Conservation (phyloP, 2,113 vertebrate genomes). For the Oryctolagus cuniculus region DNA sequence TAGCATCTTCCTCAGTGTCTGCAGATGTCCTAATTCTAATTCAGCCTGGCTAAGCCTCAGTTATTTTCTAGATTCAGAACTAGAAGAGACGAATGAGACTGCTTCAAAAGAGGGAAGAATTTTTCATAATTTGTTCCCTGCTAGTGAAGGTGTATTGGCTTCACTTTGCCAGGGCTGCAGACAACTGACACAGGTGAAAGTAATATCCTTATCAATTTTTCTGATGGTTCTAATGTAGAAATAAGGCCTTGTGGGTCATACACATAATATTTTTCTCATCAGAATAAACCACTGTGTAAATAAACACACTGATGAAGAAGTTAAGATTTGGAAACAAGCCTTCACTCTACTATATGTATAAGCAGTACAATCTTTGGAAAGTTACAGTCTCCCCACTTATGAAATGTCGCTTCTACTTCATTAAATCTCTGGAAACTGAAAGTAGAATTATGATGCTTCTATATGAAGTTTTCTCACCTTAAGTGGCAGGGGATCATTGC, state of each 20-base stretch:
- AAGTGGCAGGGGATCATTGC: conserved; percentile 90
- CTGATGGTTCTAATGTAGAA: background rate
- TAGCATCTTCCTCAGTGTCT: background rate
- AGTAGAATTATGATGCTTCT: background rate
- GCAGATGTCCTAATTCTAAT: background rate
- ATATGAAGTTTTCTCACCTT: conserved; percentile 87
- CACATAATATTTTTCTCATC: background rate
- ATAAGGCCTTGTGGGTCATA: background rate
- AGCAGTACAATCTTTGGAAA: background rate
- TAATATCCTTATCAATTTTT: background rate
- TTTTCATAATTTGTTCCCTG: background rate
- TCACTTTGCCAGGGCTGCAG: background rate
- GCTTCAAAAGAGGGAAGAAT: background rate
- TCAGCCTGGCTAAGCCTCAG: background rate
- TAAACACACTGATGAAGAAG: background rate
- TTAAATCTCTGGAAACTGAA: background rate
- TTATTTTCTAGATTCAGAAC: background rate
- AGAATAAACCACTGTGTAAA: background rate
- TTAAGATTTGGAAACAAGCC: background rate
- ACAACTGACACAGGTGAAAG: background rate
- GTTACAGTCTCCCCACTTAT: background rate
- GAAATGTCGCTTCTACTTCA: background rate
- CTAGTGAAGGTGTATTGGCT: background rate
- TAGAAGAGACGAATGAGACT: background rate
- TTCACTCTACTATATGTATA: background rate